Evolutionary conservation across 2,888 invertebrate species (phyloP).

Genomic region (Diaperis boleti): DNA sequence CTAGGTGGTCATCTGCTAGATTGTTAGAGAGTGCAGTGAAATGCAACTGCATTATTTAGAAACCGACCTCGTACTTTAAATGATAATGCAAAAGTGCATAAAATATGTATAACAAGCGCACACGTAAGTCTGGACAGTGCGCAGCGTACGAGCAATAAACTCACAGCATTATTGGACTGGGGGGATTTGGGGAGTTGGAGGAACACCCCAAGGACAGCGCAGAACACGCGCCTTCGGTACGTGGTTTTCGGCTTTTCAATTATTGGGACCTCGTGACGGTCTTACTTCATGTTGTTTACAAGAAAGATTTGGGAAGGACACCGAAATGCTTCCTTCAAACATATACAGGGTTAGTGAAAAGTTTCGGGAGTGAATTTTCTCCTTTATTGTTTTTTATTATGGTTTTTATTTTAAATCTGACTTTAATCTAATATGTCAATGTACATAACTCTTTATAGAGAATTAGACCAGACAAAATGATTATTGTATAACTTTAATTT

Average conservation of each 20-base stretch:
- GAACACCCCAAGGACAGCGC: conserved; percentile 21
- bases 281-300: background rate
- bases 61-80: conserved; percentile 46
- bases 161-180: conserved; percentile 48
- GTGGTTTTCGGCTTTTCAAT: conserved; percentile 35
- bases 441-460: too few relatives aligned
- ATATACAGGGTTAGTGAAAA: too few relatives aligned
- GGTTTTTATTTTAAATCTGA: too few relatives aligned
- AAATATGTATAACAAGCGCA: conserved; percentile 48
- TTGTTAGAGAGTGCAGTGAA: conserved; percentile 41
- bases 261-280: conserved; percentile 11
- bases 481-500: too few relatives aligned
- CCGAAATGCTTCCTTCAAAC: too few relatives aligned
- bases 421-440: too few relatives aligned
- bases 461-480: too few relatives aligned
- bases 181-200: conserved; percentile 40
- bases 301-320: background rate
- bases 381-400: too few relatives aligned
- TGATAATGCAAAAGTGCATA: conserved; percentile 53
- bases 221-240: conserved; percentile 24
- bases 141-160: conserved; percentile 48
- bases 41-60: conserved; percentile 47
- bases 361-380: too few relatives aligned
- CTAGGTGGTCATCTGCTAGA: conserved; percentile 35
- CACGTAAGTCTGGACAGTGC: conserved; percentile 44